A percentile compares a stretch with the other conserved stretches of the same genome.
phyloP scores from a whole-genome alignment of 2,888 invertebrate genomes.

The Myopa tessellatipennis region DNA sequence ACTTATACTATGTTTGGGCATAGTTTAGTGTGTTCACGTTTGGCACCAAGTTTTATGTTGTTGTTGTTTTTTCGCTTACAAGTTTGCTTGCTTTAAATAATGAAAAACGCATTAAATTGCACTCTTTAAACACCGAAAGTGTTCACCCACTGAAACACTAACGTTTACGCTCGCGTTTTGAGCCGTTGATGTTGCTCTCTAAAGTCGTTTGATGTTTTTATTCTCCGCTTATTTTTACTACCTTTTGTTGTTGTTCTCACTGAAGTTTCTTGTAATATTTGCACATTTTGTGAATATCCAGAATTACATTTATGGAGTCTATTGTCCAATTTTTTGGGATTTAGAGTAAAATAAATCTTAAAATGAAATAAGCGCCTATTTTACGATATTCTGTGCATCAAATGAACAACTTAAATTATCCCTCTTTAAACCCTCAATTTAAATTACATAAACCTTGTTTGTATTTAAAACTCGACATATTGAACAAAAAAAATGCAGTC shows the following conservation, averaged over 20 bases:
- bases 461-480: no score
- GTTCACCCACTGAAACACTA: neutral
- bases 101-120: constrained; percentile 51
- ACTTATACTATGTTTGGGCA: no score
- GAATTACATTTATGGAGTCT: no score
- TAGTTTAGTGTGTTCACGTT: neutral
- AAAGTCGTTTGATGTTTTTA: neutral
- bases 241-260: neutral
- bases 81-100: constrained; percentile 55
- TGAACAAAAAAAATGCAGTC: neutral
- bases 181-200: neutral
- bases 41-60: neutral
- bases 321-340: no score
- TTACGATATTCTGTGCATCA: no score
- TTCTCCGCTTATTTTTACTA: neutral
- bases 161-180: neutral
- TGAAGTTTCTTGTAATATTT: neutral
- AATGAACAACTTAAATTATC: no score
- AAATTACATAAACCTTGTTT: no score
- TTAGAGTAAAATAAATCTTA: no score
- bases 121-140: constrained; percentile 22
- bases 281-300: no score
- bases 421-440: no score
- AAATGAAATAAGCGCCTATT: no score
- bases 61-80: constrained; percentile 39